Conservation (phyloP, 2,797 vertebrate genomes). For the Acestrorhynchus altus region DNA sequence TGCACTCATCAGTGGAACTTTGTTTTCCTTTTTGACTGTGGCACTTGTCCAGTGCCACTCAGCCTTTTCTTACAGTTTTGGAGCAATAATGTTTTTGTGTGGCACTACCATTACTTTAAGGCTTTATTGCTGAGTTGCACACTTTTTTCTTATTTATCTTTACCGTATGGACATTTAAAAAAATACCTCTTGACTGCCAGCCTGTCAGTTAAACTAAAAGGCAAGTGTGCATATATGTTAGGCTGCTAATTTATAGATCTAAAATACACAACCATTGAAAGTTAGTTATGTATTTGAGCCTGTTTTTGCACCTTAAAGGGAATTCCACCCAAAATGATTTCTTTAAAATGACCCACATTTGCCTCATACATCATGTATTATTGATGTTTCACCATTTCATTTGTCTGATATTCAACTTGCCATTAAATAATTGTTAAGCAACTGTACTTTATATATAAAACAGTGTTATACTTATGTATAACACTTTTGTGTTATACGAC, state of each 20-base stretch:
- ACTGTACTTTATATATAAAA: too few relatives aligned
- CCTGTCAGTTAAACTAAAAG: constrained; percentile 74
- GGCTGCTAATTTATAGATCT: constrained; percentile 74
- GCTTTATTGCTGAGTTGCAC: constrained; percentile 65
- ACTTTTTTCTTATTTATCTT: constrained; percentile 59
- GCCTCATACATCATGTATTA: background rate
- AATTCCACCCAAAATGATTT: constrained; percentile 17
- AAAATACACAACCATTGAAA: constrained; percentile 24
- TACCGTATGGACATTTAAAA: constrained; percentile 59
- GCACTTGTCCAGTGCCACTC: constrained; percentile 35
- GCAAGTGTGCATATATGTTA: constrained; percentile 73
- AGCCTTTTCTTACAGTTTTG: constrained; percentile 51
- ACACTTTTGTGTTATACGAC: background rate
- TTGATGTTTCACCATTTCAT: background rate
- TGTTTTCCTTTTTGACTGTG: constrained; percentile 22
- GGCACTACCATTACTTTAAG: constrained; percentile 54
- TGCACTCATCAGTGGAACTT: constrained; percentile 61
- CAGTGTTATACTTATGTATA: too few relatives aligned
- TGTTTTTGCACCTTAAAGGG: constrained; percentile 8
- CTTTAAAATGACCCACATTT: background rate
- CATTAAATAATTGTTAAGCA: background rate
- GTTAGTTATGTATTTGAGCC: constrained; percentile 4
- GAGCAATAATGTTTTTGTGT: constrained; percentile 64
- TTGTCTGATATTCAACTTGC: background rate
- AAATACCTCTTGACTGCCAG: constrained; percentile 78